Percentiles rank a stretch among this genome's conserved stretches.
Evolutionary conservation across 2,888 invertebrate genomes (phyloP).

Genomic region (Chironomus riparius): DNA sequence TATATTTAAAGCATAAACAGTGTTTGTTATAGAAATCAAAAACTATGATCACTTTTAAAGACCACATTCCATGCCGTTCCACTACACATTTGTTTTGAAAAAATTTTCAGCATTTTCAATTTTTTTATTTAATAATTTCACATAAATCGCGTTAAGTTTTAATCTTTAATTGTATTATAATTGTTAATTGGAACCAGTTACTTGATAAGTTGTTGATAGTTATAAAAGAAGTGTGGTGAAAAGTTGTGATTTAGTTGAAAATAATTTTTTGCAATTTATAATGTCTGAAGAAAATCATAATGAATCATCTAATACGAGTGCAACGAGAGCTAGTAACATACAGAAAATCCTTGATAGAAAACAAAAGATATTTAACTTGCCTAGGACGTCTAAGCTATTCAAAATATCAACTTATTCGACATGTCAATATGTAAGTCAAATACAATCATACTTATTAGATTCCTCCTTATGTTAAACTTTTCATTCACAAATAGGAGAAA

Average conservation of each 20-base stretch:
- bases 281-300: not conserved
- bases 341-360: slow-evolving; percentile 15
- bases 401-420: slow-evolving; percentile 11
- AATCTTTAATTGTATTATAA: not conserved
- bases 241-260: not conserved
- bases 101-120: not conserved
- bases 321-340: slow-evolving; percentile 4
- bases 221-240: not conserved
- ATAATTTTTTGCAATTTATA: not conserved
- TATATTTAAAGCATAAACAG: not conserved
- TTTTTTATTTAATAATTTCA: not conserved
- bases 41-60: not conserved
- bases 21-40: not conserved
- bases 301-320: slow-evolving; percentile 14
- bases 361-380: slow-evolving; percentile 4
- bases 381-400: slow-evolving; percentile 1
- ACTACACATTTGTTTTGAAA: not conserved
- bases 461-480: not conserved
- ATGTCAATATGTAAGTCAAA: not conserved
- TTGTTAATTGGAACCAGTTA: not conserved
- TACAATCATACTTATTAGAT: not conserved
- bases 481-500: not conserved
- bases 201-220: not conserved
- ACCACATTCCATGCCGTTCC: not conserved
- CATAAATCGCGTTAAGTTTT: not conserved